Conservation (phyloP, 2,113 vertebrate species). For the Natator depressus region DNA sequence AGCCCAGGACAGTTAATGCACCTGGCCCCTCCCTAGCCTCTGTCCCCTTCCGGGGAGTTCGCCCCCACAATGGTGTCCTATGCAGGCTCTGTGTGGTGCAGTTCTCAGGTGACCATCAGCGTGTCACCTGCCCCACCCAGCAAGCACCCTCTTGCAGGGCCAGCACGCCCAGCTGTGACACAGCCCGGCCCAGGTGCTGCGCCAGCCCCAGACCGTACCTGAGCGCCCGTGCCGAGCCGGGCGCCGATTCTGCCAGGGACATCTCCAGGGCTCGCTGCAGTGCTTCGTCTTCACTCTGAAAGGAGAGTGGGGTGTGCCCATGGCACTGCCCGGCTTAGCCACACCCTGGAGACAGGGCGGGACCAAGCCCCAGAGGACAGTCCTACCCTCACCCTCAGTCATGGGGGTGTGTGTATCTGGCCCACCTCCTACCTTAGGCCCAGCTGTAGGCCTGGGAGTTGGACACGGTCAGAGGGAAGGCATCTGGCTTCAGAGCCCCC, state of each 20-base stretch:
- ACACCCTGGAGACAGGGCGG: no score
- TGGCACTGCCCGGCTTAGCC: neutral
- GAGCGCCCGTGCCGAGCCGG: constrained; percentile 65
- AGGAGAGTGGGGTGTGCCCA: neutral
- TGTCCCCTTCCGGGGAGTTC: neutral
- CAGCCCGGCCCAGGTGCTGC: neutral
- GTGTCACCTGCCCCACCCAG: neutral
- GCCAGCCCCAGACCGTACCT: constrained; percentile 70
- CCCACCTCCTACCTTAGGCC: no score
- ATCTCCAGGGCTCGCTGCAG: constrained; percentile 94
- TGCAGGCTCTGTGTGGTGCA: neutral
- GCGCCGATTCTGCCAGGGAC: constrained; percentile 88
- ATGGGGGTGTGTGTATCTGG: no score
- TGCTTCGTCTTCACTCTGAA: constrained; percentile 94
- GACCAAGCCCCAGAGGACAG: no score
- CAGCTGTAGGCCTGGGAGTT: neutral
- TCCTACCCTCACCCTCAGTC: no score
- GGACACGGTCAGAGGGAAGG: no score
- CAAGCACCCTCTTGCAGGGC: no score
- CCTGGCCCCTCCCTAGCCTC: neutral
- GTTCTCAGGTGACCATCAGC: neutral
- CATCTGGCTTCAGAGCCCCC: no score
- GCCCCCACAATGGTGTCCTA: neutral
- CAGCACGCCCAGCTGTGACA: no score
- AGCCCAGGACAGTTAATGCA: neutral